Base-by-base conservation (phyloP, 2,797 vertebrate genomes). In the Tamandua tetradactyla region DNA sequence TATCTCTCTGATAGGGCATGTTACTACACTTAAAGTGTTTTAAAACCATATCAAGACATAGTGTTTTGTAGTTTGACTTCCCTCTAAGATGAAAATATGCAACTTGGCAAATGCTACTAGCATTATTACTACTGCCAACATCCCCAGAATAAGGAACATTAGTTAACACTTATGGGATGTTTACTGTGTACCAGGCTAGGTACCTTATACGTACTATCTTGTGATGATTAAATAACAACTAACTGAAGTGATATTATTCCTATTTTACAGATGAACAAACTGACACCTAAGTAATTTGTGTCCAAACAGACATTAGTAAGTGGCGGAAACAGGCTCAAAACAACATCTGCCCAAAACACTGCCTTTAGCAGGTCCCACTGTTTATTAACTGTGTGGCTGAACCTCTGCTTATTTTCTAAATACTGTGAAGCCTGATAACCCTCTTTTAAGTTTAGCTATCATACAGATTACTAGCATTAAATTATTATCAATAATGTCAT, bases 231-330 rank as follows among this genome's bases (percentile, higher is more conserved):
- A 72, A 69, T 89, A 93, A 87, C 79, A 88, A 49, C 71, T 57
- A 32, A 57, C 64, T 69, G 20, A 71, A 94, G 55, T 64, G 49
- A 1, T 75, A 69, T n/a, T 57, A 12, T 47, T 90, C 37, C 68
- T 25, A 40, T 68, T 92, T 94, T 89, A 87, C 8, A 95, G 79
- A 55, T 85, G 27, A 80, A 74, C 55, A 96, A 91, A 96, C 40
- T 80, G 40, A 85, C 72, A 84, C 52, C 52, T 71, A 44, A 78
- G 23, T 88, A 72, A 91, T 89, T 94, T 91, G 23, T 42, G 52
- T 35, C 44, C 20, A 80, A 87, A 82, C 17, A 92, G 40, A 61
- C 11, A 35, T 32, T 62, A 91, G 9, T 69, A 82, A 87, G 42
- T 78, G 47, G 62, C 87, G 91, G 61, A 78, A 91, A 81, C 5